Base-by-base conservation (phyloP, 2,888 invertebrate species). In the Lasius platythorax region DNA sequence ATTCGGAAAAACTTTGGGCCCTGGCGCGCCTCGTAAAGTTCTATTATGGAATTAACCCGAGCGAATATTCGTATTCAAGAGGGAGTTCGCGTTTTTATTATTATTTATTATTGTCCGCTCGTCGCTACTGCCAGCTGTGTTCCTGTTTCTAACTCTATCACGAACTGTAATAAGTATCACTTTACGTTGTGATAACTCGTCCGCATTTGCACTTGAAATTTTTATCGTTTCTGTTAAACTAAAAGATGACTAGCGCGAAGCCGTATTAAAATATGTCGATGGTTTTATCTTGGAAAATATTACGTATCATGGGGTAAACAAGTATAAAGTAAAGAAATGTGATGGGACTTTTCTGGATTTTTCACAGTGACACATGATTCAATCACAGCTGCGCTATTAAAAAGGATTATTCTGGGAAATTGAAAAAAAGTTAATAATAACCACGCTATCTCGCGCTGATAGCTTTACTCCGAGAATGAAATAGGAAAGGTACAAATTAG, bases 21-120 rank as follows among this genome's bases (percentile, higher is more conserved):
- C 53, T 30, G 50, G 12, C 56, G 50, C 53, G 58, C n/a, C 63
- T 15, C 72, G 64, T 58, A 61, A 84, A 73, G 58, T 86, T 85
- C 66, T 67, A 84, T 85, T 75, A 81, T 84, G 72, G 18, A 85
- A 85, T 82, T 75, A 85, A 82, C 61, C 43, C 61, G 72, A 63
- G 9, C 64, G 73, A 82, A 64, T 82, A 72, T 73, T 67, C 53
- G 64, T 56, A 76, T 68, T 67, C 67, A 67, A 68, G 66, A 9
- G 23, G 70, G 40, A 82, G 11, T 53, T 53, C 12, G 53, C 40
- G 15, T 70, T 83, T 76, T 75, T 61, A 66, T 87, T 82, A 76
- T 86, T 78, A 58, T 70, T 63, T 64, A 72, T 70, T 70, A 66
- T 75, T 64, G 76, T 40, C 37, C 40, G 8, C 15, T 33, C 18